Base-by-base conservation (phyloP, 2,888 invertebrate genomes). In the Camponotus fellah region DNA sequence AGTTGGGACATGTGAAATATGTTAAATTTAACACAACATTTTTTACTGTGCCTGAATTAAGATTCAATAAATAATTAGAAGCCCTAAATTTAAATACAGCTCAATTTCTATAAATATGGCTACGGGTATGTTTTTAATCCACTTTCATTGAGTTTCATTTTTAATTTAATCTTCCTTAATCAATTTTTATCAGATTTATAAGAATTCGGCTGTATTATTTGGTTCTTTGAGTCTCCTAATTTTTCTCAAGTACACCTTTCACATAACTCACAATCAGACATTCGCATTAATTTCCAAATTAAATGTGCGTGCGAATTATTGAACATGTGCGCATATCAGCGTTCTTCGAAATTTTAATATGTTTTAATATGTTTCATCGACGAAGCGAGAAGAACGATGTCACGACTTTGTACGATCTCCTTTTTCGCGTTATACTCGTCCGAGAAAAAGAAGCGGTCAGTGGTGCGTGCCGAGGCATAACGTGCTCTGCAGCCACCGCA, bases 401-500 rank as follows among this genome's bases (percentile, higher is more conserved):
- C 91, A 91, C 91, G 91, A 93, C 91, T 92, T 92, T 89, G 91
- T 90, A 89, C 91, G 87, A 92, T 89, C 89, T 90, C 90, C 87
- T 91, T 88, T 85, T 87, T 83, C 81, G 66, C 84, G 76, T 89
- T 90, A 82, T 84, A 83, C 81, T 53, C 81, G 72, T 56, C 85
- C 76, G 82, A 75, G 90, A 91, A 92, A 92, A 92, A 91, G 90
- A 91, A 86, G 90, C 87, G 89, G 88, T 89, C 93, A 93, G 92
- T 93, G 92, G 91, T 94, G 94, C 92, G 94, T 91, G 92, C 91
- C 93, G 91, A 93, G 91, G 90, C 94, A 93, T 93, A 93, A 92
- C 92, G 92, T 88, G 80, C 46, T 60, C 71, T 43, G 46, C 58
- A 91, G 84, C 86, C 87, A 88, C 90, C 87, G 88, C 88, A 87